Evolutionary conservation across 2,113 vertebrate species (phyloP).

Genomic region (Triplophysa dalaica): DNA sequence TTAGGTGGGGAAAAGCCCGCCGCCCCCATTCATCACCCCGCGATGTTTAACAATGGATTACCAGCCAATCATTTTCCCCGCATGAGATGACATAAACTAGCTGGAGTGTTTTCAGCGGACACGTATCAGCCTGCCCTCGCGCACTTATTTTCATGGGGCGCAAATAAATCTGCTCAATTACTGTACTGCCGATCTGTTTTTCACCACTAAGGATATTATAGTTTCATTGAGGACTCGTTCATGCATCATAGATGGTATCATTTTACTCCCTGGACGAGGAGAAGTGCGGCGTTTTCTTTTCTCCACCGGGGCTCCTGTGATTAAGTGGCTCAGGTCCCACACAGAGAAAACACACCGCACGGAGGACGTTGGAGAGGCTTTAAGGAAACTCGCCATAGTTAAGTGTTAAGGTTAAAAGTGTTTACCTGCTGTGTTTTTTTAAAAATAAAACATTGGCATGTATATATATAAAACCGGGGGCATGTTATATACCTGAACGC

Average conservation of each 20-base stretch:
- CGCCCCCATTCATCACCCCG: constrained; percentile 92
- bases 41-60: constrained; percentile 95
- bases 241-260: constrained; percentile 95
- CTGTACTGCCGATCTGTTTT: constrained; percentile 88
- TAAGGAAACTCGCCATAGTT: no score
- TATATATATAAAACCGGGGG: no score
- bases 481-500: no score
- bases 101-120: constrained; percentile 86
- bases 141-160: constrained; percentile 68
- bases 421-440: no score
- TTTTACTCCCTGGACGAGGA: constrained; percentile 92
- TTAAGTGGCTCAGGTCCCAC: constrained; percentile 69
- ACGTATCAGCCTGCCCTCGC: constrained; percentile 5
- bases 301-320: constrained; percentile 75
- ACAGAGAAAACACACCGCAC: background rate
- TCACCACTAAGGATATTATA: constrained; percentile 97
- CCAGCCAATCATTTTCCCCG: constrained; percentile 89
- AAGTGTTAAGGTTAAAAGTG: no score
- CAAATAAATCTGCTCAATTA: constrained; percentile 97
- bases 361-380: background rate
- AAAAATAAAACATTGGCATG: no score
- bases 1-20: constrained; percentile 87
- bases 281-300: constrained; percentile 86
- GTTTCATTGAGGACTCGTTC: constrained; percentile 97
- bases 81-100: constrained; percentile 98